Base-by-base conservation (phyloP, 2,888 invertebrate genomes). In the Aporophyla lueneburgensis region DNA sequence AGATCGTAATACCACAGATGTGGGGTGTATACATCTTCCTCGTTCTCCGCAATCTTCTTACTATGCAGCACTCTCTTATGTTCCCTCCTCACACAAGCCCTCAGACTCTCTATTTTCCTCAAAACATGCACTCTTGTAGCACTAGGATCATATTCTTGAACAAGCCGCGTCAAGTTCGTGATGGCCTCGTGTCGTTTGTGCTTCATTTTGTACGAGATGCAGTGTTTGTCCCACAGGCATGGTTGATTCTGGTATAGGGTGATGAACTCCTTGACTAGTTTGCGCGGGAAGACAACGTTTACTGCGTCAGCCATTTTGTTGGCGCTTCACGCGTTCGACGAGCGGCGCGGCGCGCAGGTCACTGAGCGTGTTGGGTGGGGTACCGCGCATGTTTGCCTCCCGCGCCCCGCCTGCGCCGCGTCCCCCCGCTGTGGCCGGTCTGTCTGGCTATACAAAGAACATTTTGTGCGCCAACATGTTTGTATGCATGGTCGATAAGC, bases 101-200 rank as follows among this genome's bases (percentile, higher is more conserved):
- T 93, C 80, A 96, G 84, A 85, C 96, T 96, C 87, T 96, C 96
- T 58, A 96, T 95, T 88, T 96, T 96, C 71, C 96, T 91, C 84
- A 96, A 82, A 7, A 96, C 93, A 70, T 96, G 95, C 5, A 95
- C 95, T 59, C 94, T 90, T 0, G 96, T 96, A 33, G 95, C 96
- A 14, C 89, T 91, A 24, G 94, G 91, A 56, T 95, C 95, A 76
- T 93, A 93, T 70, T 93, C 90, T 75, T 95, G 95, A 0, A 96
- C 94, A 21, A 96, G 85, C 46, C 91, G 87, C 0, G 96, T 96
- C 67, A 96, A 81, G 83, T 92, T 93, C 0, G 94, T 91, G 21
- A 95, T 89, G 0, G 95, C 96, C 24, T 94, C 93, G 72, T 95
- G 93, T 1, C 95, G 85, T 75, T 93, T 93, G 76, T 90, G 87